phyloP scores from a whole-genome alignment of 2,797 vertebrate species.

The Mallotus villosus region DNA sequence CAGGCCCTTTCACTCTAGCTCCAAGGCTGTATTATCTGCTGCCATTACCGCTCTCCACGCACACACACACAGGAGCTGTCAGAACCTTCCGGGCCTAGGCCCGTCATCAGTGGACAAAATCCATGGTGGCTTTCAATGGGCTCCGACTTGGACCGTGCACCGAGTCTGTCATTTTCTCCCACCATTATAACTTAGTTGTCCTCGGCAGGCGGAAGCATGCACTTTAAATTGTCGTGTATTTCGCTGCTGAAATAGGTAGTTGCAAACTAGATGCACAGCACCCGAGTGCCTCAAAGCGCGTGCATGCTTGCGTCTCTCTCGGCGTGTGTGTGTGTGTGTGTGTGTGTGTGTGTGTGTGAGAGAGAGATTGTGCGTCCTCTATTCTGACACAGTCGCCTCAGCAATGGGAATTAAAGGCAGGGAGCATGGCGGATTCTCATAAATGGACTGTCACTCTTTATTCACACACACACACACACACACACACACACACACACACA shows the following conservation, averaged over 20 bases:
- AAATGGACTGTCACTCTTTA: slow-evolving; percentile 64
- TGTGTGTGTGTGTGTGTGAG: not conserved
- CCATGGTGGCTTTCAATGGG: not conserved
- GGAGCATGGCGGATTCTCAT: slow-evolving; percentile 56
- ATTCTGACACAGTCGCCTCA: slow-evolving; percentile 40
- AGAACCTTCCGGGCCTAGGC: not conserved
- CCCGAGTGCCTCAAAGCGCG: too few species aligned
- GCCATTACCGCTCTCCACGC: slow-evolving; percentile 24
- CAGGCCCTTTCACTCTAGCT: slow-evolving; percentile 27
- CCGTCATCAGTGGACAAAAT: not conserved
- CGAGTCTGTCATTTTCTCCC: not conserved
- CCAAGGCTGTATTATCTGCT: slow-evolving; percentile 42
- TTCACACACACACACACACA: slow-evolving; percentile 22
- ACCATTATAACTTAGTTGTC: not conserved
- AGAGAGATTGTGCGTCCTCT: slow-evolving; percentile 17
- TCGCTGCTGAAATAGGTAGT: not conserved
- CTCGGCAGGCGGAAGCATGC: not conserved
- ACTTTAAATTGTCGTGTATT: not conserved
- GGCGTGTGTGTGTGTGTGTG: not conserved
- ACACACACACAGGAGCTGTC: slow-evolving; percentile 23
- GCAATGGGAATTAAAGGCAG: slow-evolving; percentile 53
- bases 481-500: slow-evolving; percentile 9
- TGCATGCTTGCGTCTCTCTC: too few species aligned
- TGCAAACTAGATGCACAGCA: too few species aligned
- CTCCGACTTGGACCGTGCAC: not conserved